Conservation (phyloP, 2,888 invertebrate genomes). For the Caenorhabditis uteleia region DNA sequence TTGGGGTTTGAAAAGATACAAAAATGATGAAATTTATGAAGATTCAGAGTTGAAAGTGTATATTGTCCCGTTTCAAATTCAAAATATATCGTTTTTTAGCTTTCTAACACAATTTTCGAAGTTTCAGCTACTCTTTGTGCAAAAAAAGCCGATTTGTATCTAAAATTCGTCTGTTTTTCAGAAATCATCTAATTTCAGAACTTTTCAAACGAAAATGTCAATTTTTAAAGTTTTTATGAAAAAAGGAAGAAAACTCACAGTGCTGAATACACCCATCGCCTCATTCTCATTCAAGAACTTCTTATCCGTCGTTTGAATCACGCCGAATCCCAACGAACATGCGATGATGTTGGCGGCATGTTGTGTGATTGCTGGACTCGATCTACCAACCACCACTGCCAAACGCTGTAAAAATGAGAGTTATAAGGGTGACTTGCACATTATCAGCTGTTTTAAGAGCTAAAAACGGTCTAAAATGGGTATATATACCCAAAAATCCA, state of each 20-base stretch:
- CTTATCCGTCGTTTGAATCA: conserved; percentile 16
- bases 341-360: conserved; percentile 37
- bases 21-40: no score
- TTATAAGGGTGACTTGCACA: background rate
- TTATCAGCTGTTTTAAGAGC: no score
- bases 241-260: conserved; percentile 5
- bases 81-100: no score
- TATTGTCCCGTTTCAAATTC: no score
- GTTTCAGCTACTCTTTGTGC: background rate
- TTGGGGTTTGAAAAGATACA: no score
- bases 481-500: background rate
- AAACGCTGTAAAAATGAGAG: conserved; percentile 36
- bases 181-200: background rate
- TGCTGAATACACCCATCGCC: conserved; percentile 15
- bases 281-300: conserved; percentile 29
- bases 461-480: background rate
- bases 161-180: background rate
- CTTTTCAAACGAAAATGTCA: conserved; percentile 18
- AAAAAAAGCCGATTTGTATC: background rate
- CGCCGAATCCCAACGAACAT: conserved; percentile 19
- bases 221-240: background rate
- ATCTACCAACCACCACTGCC: conserved; percentile 33
- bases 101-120: background rate
- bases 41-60: no score
- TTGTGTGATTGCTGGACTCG: conserved; percentile 13